phyloP scores from a whole-genome alignment of 2,888 invertebrate genomes.

The Drosophila diplacantha region DNA sequence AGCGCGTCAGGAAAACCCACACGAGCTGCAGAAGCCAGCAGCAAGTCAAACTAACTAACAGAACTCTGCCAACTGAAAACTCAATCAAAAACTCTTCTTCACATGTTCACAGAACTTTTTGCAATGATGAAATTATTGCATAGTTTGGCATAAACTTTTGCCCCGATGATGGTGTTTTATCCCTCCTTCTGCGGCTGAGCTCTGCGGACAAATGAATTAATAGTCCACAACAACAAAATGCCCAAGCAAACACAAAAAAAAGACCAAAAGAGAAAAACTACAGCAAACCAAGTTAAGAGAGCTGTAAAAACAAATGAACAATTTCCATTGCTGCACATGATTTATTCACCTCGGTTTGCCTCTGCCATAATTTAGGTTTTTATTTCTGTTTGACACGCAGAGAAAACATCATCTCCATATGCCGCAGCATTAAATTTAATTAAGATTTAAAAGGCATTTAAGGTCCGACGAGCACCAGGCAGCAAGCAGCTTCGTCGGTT shows the following conservation, averaged over 20 bases:
- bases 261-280: neutral
- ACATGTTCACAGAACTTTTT: conserved; percentile 49
- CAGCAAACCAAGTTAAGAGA: conserved; percentile 1
- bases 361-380: conserved; percentile 30
- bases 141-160: conserved; percentile 36
- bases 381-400: conserved; percentile 28
- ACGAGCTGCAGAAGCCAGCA: neutral
- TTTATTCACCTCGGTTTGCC: conserved; percentile 25
- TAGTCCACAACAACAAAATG: conserved; percentile 6
- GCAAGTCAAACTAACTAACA: conserved; percentile 45
- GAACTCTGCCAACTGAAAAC: conserved; percentile 46
- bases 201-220: conserved; percentile 26
- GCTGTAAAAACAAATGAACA: conserved; percentile 14
- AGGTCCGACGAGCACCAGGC: conserved; percentile 18
- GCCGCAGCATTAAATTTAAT: conserved; percentile 39
- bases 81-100: conserved; percentile 63
- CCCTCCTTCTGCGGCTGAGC: neutral
- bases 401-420: conserved; percentile 10
- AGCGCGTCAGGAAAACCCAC: conserved; percentile 5
- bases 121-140: conserved; percentile 54
- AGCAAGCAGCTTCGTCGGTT: conserved; percentile 5
- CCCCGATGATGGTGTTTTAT: neutral
- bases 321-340: conserved; percentile 17
- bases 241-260: neutral
- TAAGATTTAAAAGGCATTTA: conserved; percentile 35